These are phyloP conservation scores for Drosophila yakuba DNA, from an alignment of 1,140 invertebrate genomes.

Conservation along the genomic window DNA sequence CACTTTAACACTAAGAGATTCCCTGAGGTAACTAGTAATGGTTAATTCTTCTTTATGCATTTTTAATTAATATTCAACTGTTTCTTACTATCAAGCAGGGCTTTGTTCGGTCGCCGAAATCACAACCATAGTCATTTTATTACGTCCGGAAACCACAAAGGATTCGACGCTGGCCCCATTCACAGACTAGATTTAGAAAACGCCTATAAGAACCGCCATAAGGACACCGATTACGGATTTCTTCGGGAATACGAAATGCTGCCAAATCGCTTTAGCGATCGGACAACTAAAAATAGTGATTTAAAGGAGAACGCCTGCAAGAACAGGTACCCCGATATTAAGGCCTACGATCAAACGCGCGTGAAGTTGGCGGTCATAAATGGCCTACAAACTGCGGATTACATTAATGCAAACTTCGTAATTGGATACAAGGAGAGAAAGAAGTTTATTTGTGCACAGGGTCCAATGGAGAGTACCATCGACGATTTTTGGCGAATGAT, in stretches of 20 bases:
- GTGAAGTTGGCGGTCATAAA: constrained; percentile 92
- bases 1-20: constrained; percentile 89
- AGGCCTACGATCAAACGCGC: constrained; percentile 96
- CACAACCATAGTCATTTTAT: constrained; percentile 83
- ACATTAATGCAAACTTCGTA: constrained; percentile 97
- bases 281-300: constrained; percentile 94
- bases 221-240: constrained; percentile 95
- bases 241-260: constrained; percentile 94
- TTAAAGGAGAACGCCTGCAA: constrained; percentile 94
- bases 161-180: constrained; percentile 93
- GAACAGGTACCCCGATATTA: constrained; percentile 95
- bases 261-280: constrained; percentile 93
- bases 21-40: constrained; percentile 86
- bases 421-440: constrained; percentile 96
- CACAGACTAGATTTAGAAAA: constrained; percentile 89
- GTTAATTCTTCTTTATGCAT: neutral
- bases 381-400: constrained; percentile 92
- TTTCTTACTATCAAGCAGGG: constrained; percentile 41
- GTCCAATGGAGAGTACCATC: constrained; percentile 96
- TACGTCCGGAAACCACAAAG: constrained; percentile 86
- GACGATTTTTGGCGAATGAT: constrained; percentile 99
- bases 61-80: neutral
- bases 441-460: constrained; percentile 96
- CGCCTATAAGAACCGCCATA: constrained; percentile 91
- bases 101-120: constrained; percentile 75